Evolutionary conservation across 1,140 invertebrate species (phyloP).

Genomic region (Antheraea pernyi): DNA sequence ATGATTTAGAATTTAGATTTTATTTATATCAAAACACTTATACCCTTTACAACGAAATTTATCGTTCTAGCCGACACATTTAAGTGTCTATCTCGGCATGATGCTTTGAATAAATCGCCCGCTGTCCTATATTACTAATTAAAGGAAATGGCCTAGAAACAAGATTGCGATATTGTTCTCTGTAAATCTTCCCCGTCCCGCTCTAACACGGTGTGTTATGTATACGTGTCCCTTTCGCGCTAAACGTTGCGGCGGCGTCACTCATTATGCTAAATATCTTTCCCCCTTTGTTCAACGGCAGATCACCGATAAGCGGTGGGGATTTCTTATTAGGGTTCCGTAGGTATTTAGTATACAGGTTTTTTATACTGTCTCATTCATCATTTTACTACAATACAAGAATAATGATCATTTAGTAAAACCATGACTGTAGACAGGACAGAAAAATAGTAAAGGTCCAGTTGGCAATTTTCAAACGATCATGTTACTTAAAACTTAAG

Average conservation of each 20-base stretch:
- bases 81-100: constrained; percentile 55
- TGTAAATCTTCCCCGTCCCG: constrained; percentile 40
- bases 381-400: too few species aligned
- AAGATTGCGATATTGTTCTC: constrained; percentile 77
- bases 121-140: constrained; percentile 71
- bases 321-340: constrained; percentile 16
- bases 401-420: too few species aligned
- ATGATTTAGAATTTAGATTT: too few species aligned
- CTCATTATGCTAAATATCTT: constrained; percentile 77
- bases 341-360: neutral
- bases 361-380: neutral
- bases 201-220: constrained; percentile 9
- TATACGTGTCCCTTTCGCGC: constrained; percentile 44
- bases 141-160: constrained; percentile 77
- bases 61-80: constrained; percentile 34
- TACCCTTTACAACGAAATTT: constrained; percentile 14
- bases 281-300: constrained; percentile 59
- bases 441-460: too few species aligned
- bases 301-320: constrained; percentile 52
- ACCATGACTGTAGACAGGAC: too few species aligned
- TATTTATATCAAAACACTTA: neutral
- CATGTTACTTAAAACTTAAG: too few species aligned
- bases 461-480: too few species aligned
- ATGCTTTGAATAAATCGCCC: constrained; percentile 48
- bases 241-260: constrained; percentile 71